Conservation (phyloP, 92 coral and sea anemone genomes). For the Meandrina meandrites region DNA sequence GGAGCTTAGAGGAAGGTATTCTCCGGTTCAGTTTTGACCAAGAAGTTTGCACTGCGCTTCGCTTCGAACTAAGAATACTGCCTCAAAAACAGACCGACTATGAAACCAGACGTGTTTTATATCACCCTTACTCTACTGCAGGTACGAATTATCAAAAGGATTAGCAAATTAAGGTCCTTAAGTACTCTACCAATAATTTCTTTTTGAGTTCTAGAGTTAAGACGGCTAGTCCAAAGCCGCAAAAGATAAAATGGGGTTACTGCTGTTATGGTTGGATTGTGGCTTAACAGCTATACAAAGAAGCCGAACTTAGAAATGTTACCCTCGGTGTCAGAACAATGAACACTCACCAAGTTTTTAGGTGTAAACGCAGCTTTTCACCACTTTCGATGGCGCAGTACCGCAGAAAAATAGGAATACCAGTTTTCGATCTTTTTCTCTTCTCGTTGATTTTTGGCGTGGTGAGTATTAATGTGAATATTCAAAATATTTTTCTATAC, state of each 20-base stretch:
- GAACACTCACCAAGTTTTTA: background rate
- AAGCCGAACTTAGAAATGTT: background rate
- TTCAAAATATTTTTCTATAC: too few species aligned
- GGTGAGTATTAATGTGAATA: background rate
- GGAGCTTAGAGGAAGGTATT: background rate
- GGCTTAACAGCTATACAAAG: background rate
- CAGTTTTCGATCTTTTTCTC: background rate
- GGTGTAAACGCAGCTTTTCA: background rate
- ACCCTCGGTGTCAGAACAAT: background rate
- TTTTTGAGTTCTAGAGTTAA: background rate
- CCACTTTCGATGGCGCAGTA: background rate
- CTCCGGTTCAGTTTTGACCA: background rate
- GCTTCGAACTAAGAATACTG: background rate
- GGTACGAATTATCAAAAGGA: background rate
- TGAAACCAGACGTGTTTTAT: background rate
- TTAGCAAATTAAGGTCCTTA: background rate
- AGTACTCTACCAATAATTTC: too few species aligned
- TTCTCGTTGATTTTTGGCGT: background rate
- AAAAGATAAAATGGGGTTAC: background rate
- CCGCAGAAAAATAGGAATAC: background rate
- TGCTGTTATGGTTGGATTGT: background rate
- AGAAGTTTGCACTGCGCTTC: too few species aligned
- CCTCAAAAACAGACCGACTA: background rate
- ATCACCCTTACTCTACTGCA: background rate
- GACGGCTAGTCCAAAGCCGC: background rate